phyloP scores from a whole-genome alignment of 1,140 invertebrate genomes.

The Helicoverpa armigera region DNA sequence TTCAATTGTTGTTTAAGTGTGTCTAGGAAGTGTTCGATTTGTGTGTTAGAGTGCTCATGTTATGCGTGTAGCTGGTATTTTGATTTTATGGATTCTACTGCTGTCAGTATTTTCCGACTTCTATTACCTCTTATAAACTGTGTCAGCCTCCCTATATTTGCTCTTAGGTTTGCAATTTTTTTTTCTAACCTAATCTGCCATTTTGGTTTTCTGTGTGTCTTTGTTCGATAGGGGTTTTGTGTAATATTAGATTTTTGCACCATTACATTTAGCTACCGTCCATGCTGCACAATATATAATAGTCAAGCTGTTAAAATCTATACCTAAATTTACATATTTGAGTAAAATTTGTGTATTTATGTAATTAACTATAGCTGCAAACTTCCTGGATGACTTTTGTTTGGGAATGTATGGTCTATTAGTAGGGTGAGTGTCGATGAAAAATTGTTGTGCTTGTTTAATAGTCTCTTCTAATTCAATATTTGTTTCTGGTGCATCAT shows the following conservation, averaged over 20 bases:
- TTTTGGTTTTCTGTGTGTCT: too few relatives aligned
- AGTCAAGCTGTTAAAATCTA: too few relatives aligned
- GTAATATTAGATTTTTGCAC: too few relatives aligned
- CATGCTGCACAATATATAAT: too few relatives aligned
- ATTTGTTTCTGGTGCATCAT: too few relatives aligned
- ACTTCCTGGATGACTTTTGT: background rate
- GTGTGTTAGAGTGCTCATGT: background rate
- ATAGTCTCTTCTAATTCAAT: too few relatives aligned
- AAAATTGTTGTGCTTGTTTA: too few relatives aligned
- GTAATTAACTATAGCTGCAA: background rate
- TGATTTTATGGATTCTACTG: background rate
- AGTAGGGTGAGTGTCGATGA: background rate
- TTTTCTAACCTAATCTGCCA: slow-evolving; percentile 11
- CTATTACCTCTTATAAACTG: background rate
- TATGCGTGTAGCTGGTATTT: background rate
- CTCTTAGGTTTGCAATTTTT: background rate
- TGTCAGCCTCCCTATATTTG: too few relatives aligned
- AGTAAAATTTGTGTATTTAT: background rate
- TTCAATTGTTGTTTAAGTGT: background rate
- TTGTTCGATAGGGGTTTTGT: too few relatives aligned
- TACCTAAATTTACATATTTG: background rate
- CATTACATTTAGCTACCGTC: too few relatives aligned
- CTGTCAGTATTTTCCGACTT: background rate
- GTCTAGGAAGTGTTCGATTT: background rate
- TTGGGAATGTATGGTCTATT: background rate